Conservation (phyloP, 2,797 vertebrate species). For the Lemur catta region DNA sequence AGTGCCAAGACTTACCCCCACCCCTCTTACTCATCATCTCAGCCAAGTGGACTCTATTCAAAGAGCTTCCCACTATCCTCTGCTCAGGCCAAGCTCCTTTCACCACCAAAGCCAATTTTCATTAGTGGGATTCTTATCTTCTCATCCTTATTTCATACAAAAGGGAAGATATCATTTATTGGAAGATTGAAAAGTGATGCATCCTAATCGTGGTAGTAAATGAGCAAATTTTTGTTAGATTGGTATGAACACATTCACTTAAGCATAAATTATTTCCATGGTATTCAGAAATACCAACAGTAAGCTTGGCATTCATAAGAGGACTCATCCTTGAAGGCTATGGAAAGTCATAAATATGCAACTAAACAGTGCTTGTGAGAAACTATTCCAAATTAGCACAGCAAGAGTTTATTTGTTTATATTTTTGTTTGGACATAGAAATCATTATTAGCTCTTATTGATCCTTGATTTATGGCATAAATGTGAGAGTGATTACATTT, state of each 20-base stretch:
- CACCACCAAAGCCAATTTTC: neutral
- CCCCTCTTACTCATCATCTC: neutral
- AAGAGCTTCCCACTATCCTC: neutral
- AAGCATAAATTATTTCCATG: neutral
- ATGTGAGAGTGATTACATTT: slow-evolving; percentile 53
- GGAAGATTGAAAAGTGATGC: neutral
- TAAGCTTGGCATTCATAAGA: neutral
- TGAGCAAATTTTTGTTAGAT: neutral
- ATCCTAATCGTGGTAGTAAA: neutral
- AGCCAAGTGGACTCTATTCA: neutral
- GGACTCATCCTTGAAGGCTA: neutral
- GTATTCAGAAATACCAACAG: neutral
- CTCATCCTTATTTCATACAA: neutral
- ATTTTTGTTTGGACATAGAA: slow-evolving; percentile 34
- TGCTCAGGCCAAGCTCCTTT: neutral
- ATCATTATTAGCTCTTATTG: slow-evolving; percentile 18
- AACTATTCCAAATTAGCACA: neutral
- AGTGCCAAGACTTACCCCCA: neutral
- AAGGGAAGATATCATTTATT: neutral
- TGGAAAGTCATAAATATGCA: neutral
- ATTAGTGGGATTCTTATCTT: neutral
- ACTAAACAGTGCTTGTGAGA: neutral
- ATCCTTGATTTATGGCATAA: slow-evolving; percentile 13
- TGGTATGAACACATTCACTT: neutral
- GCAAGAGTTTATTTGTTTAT: neutral